Evolutionary conservation across 2,113 vertebrate species (phyloP).

Genomic region (human): GRCh38 chr6:79151501-79152000

Average conservation of each 20-base stretch:
- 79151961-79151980: neutral
- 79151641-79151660: neutral
- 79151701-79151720: neutral
- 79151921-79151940: neutral
- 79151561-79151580: neutral
- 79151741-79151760: neutral
- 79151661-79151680: neutral
- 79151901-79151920: neutral
- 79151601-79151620: conserved; percentile 8
- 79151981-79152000: neutral
- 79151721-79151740: neutral
- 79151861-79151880: neutral
- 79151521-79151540: neutral
- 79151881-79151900: neutral
- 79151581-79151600: neutral
- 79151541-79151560: neutral
- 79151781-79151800: neutral
- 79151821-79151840: neutral
- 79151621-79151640: neutral
- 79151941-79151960: neutral
- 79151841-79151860: neutral
- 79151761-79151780: conserved; percentile 40
- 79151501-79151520: neutral
- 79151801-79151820: neutral
- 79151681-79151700: neutral